phyloP scores from a whole-genome alignment of 2,888 invertebrate genomes.

The Aphidoletes aphidimyza region DNA sequence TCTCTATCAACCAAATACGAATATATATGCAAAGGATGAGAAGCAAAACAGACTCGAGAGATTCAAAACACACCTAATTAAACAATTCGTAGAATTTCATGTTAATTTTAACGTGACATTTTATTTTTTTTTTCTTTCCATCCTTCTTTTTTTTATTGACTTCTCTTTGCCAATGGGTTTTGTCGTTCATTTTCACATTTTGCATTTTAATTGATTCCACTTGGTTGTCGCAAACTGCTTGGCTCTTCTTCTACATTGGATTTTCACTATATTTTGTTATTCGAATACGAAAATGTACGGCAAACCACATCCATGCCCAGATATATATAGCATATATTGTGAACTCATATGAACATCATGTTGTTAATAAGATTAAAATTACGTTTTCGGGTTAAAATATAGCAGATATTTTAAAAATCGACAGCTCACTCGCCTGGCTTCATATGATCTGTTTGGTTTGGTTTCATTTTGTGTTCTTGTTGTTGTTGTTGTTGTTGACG shows the following conservation, averaged over 20 bases:
- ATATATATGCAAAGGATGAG: background rate
- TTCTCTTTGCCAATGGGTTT: background rate
- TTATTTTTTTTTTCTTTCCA: constrained; percentile 32
- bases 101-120: constrained; percentile 62
- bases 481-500: too few species aligned
- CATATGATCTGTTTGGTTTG: background rate
- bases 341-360: constrained; percentile 41
- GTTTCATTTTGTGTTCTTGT: background rate
- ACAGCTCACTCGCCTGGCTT: background rate
- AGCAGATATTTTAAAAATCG: background rate
- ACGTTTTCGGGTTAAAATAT: constrained; percentile 6
- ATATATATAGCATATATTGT: background rate
- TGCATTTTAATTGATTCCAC: constrained; percentile 52
- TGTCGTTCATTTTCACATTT: constrained; percentile 41
- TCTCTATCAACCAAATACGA: background rate
- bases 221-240: background rate
- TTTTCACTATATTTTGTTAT: background rate
- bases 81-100: constrained; percentile 68
- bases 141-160: background rate
- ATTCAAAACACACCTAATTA: constrained; percentile 62
- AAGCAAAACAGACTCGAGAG: background rate
- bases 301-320: background rate
- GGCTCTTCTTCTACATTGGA: background rate
- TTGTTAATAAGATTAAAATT: constrained; percentile 47
- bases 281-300: background rate